These are phyloP conservation scores for Ooceraea biroi DNA, from an alignment of 1,140 invertebrate species.

Conservation along the genomic window DNA sequence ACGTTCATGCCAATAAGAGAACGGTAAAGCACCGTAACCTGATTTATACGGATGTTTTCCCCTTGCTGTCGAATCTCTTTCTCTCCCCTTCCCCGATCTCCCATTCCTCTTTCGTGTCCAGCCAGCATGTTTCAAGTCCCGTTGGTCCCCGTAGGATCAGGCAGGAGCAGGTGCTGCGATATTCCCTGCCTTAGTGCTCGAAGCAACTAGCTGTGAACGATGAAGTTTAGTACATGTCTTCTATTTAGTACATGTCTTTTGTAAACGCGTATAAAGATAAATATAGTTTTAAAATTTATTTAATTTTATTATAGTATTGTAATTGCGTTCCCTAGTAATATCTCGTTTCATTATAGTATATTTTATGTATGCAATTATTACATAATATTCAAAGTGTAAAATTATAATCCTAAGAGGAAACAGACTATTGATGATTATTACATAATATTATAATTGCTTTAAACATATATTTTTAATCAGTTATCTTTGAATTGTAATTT, in stretches of 20 bases:
- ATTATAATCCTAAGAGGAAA: too few species aligned
- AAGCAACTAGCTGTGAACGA: conserved; percentile 45
- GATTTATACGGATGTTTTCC: conserved; percentile 80
- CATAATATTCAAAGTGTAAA: too few species aligned
- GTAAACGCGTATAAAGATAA: too few species aligned
- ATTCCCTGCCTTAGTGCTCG: conserved; percentile 57
- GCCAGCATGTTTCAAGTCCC: conserved; percentile 61
- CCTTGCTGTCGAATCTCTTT: conserved; percentile 46
- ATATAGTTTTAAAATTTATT: too few species aligned
- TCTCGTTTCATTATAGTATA: background rate
- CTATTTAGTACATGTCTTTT: too few species aligned
- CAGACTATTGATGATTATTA: too few species aligned
- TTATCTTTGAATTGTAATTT: background rate
- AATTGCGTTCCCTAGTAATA: too few species aligned
- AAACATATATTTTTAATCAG: background rate
- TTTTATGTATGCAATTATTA: background rate
- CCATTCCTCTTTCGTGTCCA: conserved; percentile 67
- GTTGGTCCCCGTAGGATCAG: conserved; percentile 65
- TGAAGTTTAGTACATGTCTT: background rate
- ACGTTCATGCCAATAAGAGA: conserved; percentile 71
- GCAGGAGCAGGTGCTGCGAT: conserved; percentile 61
- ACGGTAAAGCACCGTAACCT: conserved; percentile 69
- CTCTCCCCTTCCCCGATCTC: conserved; percentile 12
- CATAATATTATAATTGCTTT: too few species aligned
- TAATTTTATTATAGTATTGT: too few species aligned